phyloP scores from a whole-genome alignment of 2,888 invertebrate species.

The Pseudanteris insignis region DNA sequence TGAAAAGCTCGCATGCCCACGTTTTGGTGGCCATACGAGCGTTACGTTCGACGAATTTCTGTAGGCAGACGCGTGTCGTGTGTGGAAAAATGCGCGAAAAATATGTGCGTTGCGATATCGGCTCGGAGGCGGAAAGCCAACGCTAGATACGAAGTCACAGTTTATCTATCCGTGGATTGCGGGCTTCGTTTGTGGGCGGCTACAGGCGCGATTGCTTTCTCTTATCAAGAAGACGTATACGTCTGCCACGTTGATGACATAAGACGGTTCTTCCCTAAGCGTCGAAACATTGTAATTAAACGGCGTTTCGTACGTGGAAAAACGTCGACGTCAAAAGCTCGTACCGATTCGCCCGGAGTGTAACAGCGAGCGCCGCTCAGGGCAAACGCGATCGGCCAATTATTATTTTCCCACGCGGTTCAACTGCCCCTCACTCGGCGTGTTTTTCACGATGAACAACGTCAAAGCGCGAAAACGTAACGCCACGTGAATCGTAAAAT shows the following conservation, averaged over 20 bases:
- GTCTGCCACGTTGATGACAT: slow-evolving; percentile 23
- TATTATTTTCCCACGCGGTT: too few relatives aligned
- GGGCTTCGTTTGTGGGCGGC: slow-evolving; percentile 19
- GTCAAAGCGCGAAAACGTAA: neutral
- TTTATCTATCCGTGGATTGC: slow-evolving; percentile 21
- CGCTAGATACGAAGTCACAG: too few relatives aligned
- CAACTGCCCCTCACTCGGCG: too few relatives aligned
- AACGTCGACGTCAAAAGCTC: too few relatives aligned
- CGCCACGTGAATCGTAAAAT: neutral
- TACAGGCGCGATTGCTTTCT: slow-evolving; percentile 18
- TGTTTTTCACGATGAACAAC: too few relatives aligned
- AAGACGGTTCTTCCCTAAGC: slow-evolving; percentile 24
- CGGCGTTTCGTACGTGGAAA: too few relatives aligned
- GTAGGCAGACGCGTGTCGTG: slow-evolving; percentile 30
- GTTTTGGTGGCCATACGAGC: too few relatives aligned
- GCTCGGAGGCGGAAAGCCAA: slow-evolving; percentile 25
- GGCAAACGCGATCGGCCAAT: too few relatives aligned
- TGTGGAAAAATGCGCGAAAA: slow-evolving; percentile 30
- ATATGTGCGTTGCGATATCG: slow-evolving; percentile 30
- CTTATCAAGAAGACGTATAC: slow-evolving; percentile 28
- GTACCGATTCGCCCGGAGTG: neutral
- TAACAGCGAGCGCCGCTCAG: too few relatives aligned
- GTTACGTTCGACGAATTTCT: slow-evolving; percentile 29
- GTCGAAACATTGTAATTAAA: slow-evolving; percentile 22
- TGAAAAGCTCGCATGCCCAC: too few relatives aligned